phyloP scores from a whole-genome alignment of 1,140 invertebrate species.

The Eriocheir sinensis region DNA sequence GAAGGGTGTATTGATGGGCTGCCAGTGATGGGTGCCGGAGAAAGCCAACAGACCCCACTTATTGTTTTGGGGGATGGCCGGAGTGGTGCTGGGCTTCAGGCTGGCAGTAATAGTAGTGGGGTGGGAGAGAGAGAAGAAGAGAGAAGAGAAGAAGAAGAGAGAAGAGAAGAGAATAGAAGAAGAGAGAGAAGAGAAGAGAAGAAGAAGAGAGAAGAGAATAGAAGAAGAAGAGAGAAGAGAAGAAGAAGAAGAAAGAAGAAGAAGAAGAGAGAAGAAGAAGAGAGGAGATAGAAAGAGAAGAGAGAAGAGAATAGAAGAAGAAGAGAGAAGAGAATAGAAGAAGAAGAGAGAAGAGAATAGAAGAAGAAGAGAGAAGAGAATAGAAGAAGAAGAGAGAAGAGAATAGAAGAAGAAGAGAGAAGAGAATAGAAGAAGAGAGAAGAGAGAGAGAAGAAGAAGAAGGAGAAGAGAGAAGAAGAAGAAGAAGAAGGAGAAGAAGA shows the following conservation, averaged over 20 bases:
- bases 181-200: background rate
- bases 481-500: background rate
- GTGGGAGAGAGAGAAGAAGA: background rate
- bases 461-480: background rate
- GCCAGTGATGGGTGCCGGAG: too few species aligned
- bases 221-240: background rate
- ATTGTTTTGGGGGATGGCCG: too few species aligned
- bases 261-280: background rate
- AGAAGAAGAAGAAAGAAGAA: background rate
- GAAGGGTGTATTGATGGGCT: too few species aligned
- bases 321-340: background rate
- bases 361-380: background rate
- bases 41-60: too few species aligned
- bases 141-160: background rate
- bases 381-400: background rate
- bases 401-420: background rate
- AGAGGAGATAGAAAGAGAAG: background rate
- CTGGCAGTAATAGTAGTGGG: background rate
- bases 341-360: background rate
- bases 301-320: background rate
- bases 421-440: background rate
- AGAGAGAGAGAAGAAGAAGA: background rate
- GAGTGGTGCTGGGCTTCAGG: too few species aligned
- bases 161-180: background rate
- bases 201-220: background rate